Evolutionary conservation across 2,797 vertebrate species (phyloP), one percentile per base, ranked within the genome.

Genomic region (Cygnus olor): DNA sequence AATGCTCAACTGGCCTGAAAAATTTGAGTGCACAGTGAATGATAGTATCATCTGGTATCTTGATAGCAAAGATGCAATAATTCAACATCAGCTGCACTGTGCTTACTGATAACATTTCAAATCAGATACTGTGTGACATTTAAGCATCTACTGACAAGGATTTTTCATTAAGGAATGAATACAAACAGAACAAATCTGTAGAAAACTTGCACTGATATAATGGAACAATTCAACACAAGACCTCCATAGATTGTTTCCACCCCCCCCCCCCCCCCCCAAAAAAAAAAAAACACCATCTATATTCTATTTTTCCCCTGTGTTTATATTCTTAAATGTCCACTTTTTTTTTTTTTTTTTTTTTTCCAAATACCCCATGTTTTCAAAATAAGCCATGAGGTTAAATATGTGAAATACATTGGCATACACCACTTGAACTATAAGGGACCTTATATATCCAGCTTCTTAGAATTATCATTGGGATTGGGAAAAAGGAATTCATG

Each of bases 141-240:
- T 91, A 36, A 69, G 47, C 86, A 81, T 69, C 72, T 88, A 25
- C 40, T 66, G 32, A 49, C 36, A 80, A 56, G 68, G 44, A 88
- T 89, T 97, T 95, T 94, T 71, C 47, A 85, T 92, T 79, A 94
- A 63, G 42, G 14, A 68, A 65, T 71, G 71, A 71, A 90, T 42
- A 54, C 68, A 63, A 87, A 57, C 68, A 58, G 82, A 57, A 49
- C 90, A 94, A 89, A 90, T 95, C 80, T 93, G 73, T 92, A 89
- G 28, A 95, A 90, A 66, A 77, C 70, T 77, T 60, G 15, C 2
- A 4, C 18, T 81, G 71, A 32, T 87, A 89, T 28, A 80, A 93
- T 76, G 64, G 14, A 95, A 84, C 30, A 53, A 42, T 86, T 95
- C 78, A 71, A 18, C 19, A 60, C 30, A 63, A 30, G 40, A 84